These are phyloP conservation scores for Picus viridis DNA, from an alignment of 2,797 vertebrate species.

Conservation along the genomic window DNA sequence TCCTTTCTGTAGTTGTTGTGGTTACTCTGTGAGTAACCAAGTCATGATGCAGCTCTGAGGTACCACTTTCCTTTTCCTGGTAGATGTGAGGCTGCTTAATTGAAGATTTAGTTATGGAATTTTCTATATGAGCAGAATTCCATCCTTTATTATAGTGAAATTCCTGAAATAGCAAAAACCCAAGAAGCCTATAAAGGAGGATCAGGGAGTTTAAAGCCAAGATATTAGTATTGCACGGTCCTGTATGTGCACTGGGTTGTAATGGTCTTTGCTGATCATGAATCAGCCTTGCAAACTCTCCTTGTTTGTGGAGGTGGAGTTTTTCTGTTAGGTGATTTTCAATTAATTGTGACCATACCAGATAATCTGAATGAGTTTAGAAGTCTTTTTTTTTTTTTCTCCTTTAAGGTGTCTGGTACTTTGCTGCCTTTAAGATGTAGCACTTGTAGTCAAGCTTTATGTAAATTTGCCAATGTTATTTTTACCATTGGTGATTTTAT, in stretches of 20 bases:
- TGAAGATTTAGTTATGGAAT: constrained; percentile 43
- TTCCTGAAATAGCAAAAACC: constrained; percentile 53
- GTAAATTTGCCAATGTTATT: background rate
- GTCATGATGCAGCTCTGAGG: background rate
- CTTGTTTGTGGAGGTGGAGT: background rate
- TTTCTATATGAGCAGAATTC: constrained; percentile 50
- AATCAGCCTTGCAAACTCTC: background rate
- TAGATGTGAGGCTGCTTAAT: constrained; percentile 37
- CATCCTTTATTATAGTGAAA: constrained; percentile 55
- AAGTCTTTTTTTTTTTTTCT: background rate
- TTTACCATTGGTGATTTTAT: constrained; percentile 3
- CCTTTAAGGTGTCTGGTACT: background rate
- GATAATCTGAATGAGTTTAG: background rate
- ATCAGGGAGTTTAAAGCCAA: constrained; percentile 16
- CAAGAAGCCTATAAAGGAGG: background rate
- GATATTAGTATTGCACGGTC: background rate
- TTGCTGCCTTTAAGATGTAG: background rate
- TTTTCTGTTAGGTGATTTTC: constrained; percentile 5
- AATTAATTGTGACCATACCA: background rate
- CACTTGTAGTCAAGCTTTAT: background rate
- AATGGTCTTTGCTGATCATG: background rate
- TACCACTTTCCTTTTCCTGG: background rate
- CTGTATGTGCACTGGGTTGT: background rate
- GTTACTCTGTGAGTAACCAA: background rate
- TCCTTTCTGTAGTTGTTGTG: background rate